Evolutionary conservation across 2,113 vertebrate species (phyloP), one percentile per base, ranked within the genome.

Genomic region (Oncorhynchus keta): DNA sequence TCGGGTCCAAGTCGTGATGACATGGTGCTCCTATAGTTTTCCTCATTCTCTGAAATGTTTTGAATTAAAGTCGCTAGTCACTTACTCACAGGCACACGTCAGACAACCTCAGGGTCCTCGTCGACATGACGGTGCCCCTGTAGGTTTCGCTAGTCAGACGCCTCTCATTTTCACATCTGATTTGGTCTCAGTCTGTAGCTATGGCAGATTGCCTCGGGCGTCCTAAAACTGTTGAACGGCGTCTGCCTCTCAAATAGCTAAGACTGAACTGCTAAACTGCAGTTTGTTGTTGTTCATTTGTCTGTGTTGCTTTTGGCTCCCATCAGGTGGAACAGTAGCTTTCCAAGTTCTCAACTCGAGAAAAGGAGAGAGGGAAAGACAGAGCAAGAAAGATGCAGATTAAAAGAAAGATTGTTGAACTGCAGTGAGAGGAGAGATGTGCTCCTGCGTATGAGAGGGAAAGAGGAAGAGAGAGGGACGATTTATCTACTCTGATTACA

Each of bases 141-240:
- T 45, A 45, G 39, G 2, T 45, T 45, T 45, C 39, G 8, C 39
- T 39, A n/a, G 79, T 80, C 74, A 78, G 89, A 88, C 69, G 11
- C 75, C 69, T 14, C 55, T 57, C 16, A 48, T 78, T 84, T 81
- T 90, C 77, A 75, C 80, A 84, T 84, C 85, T 82, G 86, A 73
- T 82, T 79, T 55, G 65, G 74, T 78, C 64, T 7, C 8, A 45
- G 72, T 73, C 49, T 81, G 70, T 72, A 45, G 39, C 39, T 45
- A 26, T 79, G 55, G 2, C 28, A 70, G 26, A 76, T 0, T 24
- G 62, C 76, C 77, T 13, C 16, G 4, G 75, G 80, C 78, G 2
- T 57, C 76, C 73, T 45, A 62, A 78, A 77, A 71, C 67, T 18
- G 73, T 83, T 81, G 70, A 81, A 86, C 79, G 64, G 78, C 81